Evolutionary conservation across 2,797 vertebrate genomes (phyloP), one percentile per base, ranked within the genome.

Genomic region (Aphelocoma californica): DNA sequence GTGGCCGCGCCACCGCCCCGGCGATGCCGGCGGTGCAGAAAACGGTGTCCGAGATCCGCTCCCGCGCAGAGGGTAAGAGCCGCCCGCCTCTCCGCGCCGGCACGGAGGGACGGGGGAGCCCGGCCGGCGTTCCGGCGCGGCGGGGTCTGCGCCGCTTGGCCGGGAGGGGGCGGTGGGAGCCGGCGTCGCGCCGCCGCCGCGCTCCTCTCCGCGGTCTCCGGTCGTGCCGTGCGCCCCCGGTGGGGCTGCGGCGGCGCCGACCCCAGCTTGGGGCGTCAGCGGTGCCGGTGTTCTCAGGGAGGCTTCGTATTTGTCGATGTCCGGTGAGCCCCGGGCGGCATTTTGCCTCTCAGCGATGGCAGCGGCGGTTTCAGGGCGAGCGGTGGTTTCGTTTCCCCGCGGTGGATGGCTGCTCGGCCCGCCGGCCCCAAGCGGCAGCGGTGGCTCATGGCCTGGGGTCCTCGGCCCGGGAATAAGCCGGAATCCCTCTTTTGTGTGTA

Each of bases 11-110:
- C 77, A 26, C 17, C 62, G 26, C 54, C 48, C 36, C 82, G 82
- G 97, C 95, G 97, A 99, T 99, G 99, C 98, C 99, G 80, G 98
- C 98, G 51, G 99, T 99, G 90, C 98, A 98, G 97, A 99, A 98
- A 94, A 99, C 99, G 2, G 98, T 99, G 98, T 98, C 99, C 10
- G 99, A 99, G 97, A 98, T 99, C 91, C 99, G 99, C 78, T 98
- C 98, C 50, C 98, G 99, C 16, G 98, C 98, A 5, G 99, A 99
- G 94, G 99, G 99, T 99, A 97, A 98, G 98, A 97, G 64, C 12
- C 24, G n/a, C 29, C 12, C 42, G 12, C 38, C 24, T 26, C 16
- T 34, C 5, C 9, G 19, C 29, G 7, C 44, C 44, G 10, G 24
- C 24, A 4, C 23, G 18, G 12, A 42, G 47, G 45, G 19, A 69